These are phyloP conservation scores for Escarpia spicata DNA, from an alignment of 2,888 invertebrate genomes.

Conservation along the genomic window DNA sequence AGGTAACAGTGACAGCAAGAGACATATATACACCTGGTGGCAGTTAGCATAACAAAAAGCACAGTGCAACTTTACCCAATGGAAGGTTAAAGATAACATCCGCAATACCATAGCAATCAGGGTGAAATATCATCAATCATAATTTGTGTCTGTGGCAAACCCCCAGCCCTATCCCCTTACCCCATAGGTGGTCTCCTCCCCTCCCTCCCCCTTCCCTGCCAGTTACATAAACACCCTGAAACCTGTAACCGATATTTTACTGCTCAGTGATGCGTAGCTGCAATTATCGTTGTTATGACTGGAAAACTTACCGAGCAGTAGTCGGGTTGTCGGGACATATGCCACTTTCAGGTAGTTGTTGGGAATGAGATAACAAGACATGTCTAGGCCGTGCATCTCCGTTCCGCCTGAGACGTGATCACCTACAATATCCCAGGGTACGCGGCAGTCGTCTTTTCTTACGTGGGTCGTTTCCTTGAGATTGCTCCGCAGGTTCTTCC, in stretches of 20 bases:
- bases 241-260: background rate
- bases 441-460: background rate
- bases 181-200: background rate
- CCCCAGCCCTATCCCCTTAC: background rate
- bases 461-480: background rate
- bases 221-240: background rate
- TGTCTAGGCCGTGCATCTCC: background rate
- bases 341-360: slow-evolving; percentile 4
- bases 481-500: background rate
- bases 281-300: background rate
- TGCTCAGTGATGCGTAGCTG: background rate
- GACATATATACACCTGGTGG: background rate
- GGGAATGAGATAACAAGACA: background rate
- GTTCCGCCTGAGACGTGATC: background rate
- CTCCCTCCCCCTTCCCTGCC: background rate
- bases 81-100: background rate
- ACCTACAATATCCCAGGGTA: background rate
- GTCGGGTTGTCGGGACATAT: background rate
- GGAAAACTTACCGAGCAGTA: background rate
- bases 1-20: background rate
- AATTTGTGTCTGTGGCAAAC: background rate
- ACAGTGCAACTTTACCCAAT: background rate
- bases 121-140: background rate
- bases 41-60: background rate
- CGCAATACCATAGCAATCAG: background rate